Conservation (phyloP, 2,113 vertebrate species). For the Neolamprologus hecqui region DNA sequence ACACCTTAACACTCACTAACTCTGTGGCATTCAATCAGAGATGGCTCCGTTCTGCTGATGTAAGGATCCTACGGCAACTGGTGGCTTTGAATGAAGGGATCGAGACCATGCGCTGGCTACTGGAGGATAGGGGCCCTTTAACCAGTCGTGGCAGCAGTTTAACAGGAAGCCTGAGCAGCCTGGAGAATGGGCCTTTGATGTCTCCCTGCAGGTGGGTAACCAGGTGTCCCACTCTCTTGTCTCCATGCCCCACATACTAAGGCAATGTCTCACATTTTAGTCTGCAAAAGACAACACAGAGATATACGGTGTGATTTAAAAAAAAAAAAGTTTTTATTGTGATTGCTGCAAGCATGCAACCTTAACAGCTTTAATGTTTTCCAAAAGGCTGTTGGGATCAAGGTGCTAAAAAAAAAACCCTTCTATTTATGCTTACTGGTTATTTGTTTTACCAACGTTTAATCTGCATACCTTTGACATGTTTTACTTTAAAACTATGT, state of each 20-base stretch:
- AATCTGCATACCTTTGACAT: background rate
- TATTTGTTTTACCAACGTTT: background rate
- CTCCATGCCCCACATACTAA: background rate
- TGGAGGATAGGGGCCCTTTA: conserved; percentile 74
- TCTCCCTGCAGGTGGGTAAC: conserved; percentile 28
- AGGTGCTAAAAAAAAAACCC: rapidly evolving
- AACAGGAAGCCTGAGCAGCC: conserved; percentile 84
- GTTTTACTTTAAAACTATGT: background rate
- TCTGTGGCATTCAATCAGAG: conserved; percentile 19
- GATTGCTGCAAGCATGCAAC: background rate
- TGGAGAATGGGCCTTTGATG: conserved; percentile 21
- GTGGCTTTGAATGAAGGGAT: conserved; percentile 83
- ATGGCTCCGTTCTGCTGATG: conserved; percentile 75
- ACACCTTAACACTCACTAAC: background rate
- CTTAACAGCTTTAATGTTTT: background rate
- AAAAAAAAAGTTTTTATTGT: background rate
- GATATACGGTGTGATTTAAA: rapidly evolving
- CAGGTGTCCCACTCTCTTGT: background rate
- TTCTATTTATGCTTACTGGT: background rate
- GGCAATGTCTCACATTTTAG: background rate
- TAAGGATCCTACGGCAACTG: conserved; percentile 86
- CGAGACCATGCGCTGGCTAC: conserved; percentile 83
- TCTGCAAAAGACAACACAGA: rapidly evolving
- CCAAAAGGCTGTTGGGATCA: background rate
- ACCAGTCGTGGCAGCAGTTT: conserved; percentile 81